Conservation (phyloP, 2,888 invertebrate genomes). For the Salticus scenicus region DNA sequence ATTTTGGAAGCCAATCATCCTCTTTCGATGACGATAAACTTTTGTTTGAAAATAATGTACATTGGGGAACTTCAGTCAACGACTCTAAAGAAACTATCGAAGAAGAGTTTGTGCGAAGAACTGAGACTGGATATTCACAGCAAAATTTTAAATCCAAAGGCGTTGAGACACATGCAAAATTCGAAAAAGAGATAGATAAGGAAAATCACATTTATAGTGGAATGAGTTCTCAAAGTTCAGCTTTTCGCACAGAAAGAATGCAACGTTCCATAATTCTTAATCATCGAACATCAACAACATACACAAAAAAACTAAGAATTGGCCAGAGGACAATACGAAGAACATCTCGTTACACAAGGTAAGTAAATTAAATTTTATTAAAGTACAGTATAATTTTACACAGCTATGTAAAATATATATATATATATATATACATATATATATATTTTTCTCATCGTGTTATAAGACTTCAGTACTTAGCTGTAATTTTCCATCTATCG, state of each 20-base stretch:
- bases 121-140: not conserved
- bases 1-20: not conserved
- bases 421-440: too few relatives aligned
- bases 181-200: slow-evolving; percentile 27
- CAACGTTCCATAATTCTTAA: slow-evolving; percentile 39
- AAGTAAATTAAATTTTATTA: too few relatives aligned
- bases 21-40: not conserved
- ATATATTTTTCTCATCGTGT: too few relatives aligned
- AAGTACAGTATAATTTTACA: too few relatives aligned
- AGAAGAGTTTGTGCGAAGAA: not conserved
- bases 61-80: slow-evolving; percentile 14
- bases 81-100: not conserved
- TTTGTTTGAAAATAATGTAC: not conserved
- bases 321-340: slow-evolving; percentile 46
- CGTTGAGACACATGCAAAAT: not conserved
- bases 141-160: slow-evolving; percentile 5
- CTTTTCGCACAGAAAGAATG: slow-evolving; percentile 29
- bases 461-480: too few relatives aligned
- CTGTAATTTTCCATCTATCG: too few relatives aligned
- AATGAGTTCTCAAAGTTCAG: slow-evolving; percentile 40
- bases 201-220: slow-evolving; percentile 45
- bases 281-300: slow-evolving; percentile 22
- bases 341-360: slow-evolving; percentile 54
- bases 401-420: too few relatives aligned
- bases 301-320: slow-evolving; percentile 36